These are phyloP conservation scores for Oryzias woworae DNA, from an alignment of 2,113 vertebrate species.

Conservation along the genomic window DNA sequence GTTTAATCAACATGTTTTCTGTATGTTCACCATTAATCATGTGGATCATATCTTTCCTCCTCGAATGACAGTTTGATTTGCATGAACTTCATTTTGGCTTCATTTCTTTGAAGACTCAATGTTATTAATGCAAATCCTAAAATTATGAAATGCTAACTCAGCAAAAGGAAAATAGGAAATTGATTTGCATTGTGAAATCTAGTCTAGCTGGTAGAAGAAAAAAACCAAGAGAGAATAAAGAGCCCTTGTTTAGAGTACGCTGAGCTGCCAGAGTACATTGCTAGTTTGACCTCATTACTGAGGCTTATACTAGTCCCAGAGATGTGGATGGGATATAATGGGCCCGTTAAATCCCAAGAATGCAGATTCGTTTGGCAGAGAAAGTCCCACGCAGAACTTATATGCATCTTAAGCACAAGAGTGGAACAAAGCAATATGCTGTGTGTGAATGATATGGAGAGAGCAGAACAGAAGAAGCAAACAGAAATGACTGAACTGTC, in stretches of 20 bases:
- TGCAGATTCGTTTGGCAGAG: conserved; percentile 47
- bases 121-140: neutral
- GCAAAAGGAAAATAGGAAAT: neutral
- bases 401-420: conserved; percentile 2
- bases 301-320: conserved; percentile 31
- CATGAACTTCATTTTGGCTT: neutral
- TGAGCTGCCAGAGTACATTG: conserved; percentile 33
- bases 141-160: conserved; percentile 9
- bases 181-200: neutral
- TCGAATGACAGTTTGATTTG: no score
- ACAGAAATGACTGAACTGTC: neutral
- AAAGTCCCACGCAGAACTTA: conserved; percentile 33
- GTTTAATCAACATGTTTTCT: no score
- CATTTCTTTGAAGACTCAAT: neutral
- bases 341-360: conserved; percentile 46
- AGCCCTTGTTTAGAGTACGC: conserved; percentile 49
- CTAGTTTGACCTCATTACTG: conserved; percentile 61
- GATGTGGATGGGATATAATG: conserved; percentile 23
- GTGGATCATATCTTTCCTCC: no score
- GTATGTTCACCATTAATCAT: no score
- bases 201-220: conserved; percentile 1
- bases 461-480: neutral
- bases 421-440: neutral
- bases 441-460: conserved; percentile 1
- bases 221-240: conserved; percentile 49